phyloP scores from a whole-genome alignment of 2,797 vertebrate species.

The Merluccius polli region DNA sequence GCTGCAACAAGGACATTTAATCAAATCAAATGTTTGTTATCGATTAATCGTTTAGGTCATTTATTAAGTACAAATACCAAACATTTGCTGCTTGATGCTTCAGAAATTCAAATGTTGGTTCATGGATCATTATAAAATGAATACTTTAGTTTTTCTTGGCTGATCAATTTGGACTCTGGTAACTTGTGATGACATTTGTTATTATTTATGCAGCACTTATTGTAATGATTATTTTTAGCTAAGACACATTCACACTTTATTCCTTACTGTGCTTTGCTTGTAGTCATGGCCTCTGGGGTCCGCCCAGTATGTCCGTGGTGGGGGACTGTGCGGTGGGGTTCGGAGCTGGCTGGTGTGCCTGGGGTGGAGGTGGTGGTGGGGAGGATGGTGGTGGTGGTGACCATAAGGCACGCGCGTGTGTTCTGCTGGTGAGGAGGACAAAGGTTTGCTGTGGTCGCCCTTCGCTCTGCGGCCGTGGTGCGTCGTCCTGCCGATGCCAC shows the following conservation, averaged over 20 bases:
- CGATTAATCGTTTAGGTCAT: too few species aligned
- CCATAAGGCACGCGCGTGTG: conserved; percentile 91
- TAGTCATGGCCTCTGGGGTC: conserved; percentile 63
- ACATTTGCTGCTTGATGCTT: too few species aligned
- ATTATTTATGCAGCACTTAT: too few species aligned
- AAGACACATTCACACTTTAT: background rate
- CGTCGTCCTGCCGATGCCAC: conserved; percentile 43
- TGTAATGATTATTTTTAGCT: background rate
- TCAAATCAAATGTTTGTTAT: too few species aligned
- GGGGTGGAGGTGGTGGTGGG: conserved; percentile 48
- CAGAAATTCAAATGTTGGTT: too few species aligned
- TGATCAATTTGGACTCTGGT: too few species aligned
- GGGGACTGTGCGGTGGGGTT: conserved; percentile 65
- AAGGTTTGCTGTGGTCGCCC: conserved; percentile 58
- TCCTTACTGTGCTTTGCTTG: conserved; percentile 74
- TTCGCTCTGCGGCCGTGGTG: conserved; percentile 62
- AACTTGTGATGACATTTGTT: too few species aligned
- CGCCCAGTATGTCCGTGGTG: conserved; percentile 48
- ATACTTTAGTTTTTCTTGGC: too few species aligned
- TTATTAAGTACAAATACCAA: too few species aligned
- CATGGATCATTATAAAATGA: too few species aligned
- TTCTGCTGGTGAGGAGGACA: conserved; percentile 86
- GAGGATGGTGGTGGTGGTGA: conserved; percentile 71
- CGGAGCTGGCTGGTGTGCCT: conserved; percentile 63
- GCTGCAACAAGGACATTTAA: too few species aligned